Base-by-base conservation (phyloP, 2,113 vertebrate species). In the Hippocampus comes region DNA sequence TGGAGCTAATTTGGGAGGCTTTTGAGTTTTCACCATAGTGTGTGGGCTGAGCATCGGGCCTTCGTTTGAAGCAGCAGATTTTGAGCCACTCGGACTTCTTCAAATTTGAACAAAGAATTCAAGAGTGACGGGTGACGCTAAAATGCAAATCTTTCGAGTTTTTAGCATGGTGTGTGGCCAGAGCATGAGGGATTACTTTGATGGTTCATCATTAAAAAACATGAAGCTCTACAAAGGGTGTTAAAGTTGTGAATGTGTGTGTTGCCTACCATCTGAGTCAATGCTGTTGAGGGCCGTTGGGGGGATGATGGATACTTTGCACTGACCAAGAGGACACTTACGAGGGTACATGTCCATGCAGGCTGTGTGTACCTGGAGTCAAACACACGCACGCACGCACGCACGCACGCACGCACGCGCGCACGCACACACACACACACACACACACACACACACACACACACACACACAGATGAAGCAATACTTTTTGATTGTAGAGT, bases 271-370 rank as follows among this genome's bases (percentile, higher is more conserved):
- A 55, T 99, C 97, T 3, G 96, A 99, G 86, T 99, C 97, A 69
- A 98, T 99, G 92, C 97, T 99, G 91, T 99, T 99, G 73, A 99
- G 95, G 18, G 97, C 96, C 27, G 96, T 97, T 20, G 97, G 97
- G 61, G 97, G 96, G 84, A 99, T 98, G 89, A 99, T 94, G 51
- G 97, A 99, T 49, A 99, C 97, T 91, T 98, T 99, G 91, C 97
- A 99, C 69, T 98, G 97, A 82, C 96, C 97, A 9, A 99, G 93
- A 1, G 97, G 97, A 92, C 97, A 99, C 73, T 98, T 94, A 65
- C 93, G 94, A 68, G 96, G 95, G 82, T 96, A 98, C 38, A 92
- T 83, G 76, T 99, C 97, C 95, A 95, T 97, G 83, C 97, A 99
- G 73, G 96, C 95, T 6, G 96, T 97, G 89, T 99, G 97, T 84